phyloP scores from a whole-genome alignment of 2,888 invertebrate genomes.

The Theodoxus fluviatilis region DNA sequence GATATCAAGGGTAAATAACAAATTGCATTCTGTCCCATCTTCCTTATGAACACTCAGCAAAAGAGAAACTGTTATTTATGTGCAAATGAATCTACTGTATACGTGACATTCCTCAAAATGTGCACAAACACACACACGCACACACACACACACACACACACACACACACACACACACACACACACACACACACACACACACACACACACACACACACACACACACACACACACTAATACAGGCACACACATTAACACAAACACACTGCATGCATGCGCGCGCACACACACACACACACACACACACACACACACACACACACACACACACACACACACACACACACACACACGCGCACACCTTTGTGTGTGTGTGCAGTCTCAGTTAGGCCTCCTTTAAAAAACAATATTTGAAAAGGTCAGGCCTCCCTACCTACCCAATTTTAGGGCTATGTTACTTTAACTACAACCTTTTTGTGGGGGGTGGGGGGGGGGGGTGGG shows the following conservation, averaged over 20 bases:
- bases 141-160: conserved; percentile 16
- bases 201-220: conserved; percentile 4
- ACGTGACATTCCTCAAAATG: neutral
- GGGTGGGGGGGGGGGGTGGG: too few species aligned
- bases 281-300: neutral
- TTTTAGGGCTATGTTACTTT: too few species aligned
- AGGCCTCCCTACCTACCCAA: too few species aligned
- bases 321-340: conserved; percentile 10
- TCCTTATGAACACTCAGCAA: too few species aligned
- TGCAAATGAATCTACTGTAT: too few species aligned
- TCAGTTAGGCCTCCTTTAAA: too few species aligned
- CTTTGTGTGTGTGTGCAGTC: neutral
- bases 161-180: conserved; percentile 22
- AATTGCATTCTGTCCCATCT: too few species aligned
- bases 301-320: conserved; percentile 14
- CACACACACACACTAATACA: neutral
- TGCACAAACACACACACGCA: neutral
- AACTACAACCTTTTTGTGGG: neutral
- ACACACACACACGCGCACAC: neutral
- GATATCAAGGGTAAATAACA: too few species aligned
- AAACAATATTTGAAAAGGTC: too few species aligned
- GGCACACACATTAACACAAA: conserved; percentile 41
- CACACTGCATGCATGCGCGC: conserved; percentile 59
- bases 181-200: conserved; percentile 16
- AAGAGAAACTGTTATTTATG: too few species aligned